Conservation (phyloP, 2,888 invertebrate species). For the Patella depressa region DNA sequence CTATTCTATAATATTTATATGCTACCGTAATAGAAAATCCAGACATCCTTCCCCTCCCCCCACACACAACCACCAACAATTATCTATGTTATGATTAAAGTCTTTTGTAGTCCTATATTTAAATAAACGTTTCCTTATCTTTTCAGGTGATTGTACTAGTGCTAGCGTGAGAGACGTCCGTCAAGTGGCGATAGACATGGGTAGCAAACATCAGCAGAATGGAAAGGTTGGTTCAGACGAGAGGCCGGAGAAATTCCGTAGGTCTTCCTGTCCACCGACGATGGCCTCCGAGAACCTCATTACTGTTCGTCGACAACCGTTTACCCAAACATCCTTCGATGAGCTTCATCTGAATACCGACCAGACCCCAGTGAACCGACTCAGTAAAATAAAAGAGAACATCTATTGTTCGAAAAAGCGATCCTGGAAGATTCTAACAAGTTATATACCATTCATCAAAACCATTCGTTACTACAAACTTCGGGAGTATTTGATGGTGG, state of each 20-base stretch:
- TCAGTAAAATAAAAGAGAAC: slow-evolving; percentile 41
- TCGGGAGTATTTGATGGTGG: slow-evolving; percentile 54
- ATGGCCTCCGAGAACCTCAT: slow-evolving; percentile 40
- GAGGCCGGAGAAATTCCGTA: slow-evolving; percentile 34
- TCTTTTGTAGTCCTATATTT: too few relatives aligned
- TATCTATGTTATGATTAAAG: too few relatives aligned
- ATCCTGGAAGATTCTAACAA: slow-evolving; percentile 49
- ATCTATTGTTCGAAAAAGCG: slow-evolving; percentile 54
- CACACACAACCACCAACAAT: too few relatives aligned
- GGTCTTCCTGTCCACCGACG: slow-evolving; percentile 47
- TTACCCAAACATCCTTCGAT: slow-evolving; percentile 54
- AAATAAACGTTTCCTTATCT: too few relatives aligned
- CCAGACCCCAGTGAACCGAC: slow-evolving; percentile 30
- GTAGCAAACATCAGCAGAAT: too few relatives aligned
- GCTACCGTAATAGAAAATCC: too few relatives aligned
- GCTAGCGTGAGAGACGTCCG: too few relatives aligned
- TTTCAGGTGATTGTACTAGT: too few relatives aligned
- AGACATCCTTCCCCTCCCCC: too few relatives aligned
- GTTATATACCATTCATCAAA: slow-evolving; percentile 58
- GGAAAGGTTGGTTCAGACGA: too few relatives aligned
- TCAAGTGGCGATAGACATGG: too few relatives aligned
- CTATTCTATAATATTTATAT: too few relatives aligned
- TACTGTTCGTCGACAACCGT: slow-evolving; percentile 44
- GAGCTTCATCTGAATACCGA: slow-evolving; percentile 52
- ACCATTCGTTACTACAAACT: slow-evolving; percentile 62